Base-by-base conservation (phyloP, 2,797 vertebrate genomes). In the Tadarida brasiliensis region DNA sequence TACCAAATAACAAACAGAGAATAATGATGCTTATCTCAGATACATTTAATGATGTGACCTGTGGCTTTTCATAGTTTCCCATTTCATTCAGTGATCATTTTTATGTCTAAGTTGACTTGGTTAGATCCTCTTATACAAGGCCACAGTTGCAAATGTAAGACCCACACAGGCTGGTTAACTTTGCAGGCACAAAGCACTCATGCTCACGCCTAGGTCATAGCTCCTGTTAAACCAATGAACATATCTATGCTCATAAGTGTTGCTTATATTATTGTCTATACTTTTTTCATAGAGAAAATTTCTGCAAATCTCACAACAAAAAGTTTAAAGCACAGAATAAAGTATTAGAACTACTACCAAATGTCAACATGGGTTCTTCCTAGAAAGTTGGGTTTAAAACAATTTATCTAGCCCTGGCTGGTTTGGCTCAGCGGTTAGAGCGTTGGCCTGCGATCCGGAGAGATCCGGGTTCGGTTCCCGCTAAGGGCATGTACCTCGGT, bases 341-440 rank as follows among this genome's bases (percentile, higher is more conserved):
- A 3, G 49, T 44, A 87, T 26, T 90, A 84, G n/a, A 84, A 86
- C 84, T 77, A 91, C 63, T 51, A 71, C 26, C 47, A 92, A 96
- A 67, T 35, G 7, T 67, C 57, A 54, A 87, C 51, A 90, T 5
- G 30, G 16, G 68, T 57, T 95, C 59, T 85, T 90, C 78, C 85
- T 96, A 56, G 71, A 85, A 92, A 90, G 30, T 51, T 91, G 33
- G 26, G 44, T 85, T 80, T 81, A 87, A 94, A 94, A 91, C 10
- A 89, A 87, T 44, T 24, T 47, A 47, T 47, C 44, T 22, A 35
- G n/a, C n/a, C n/a, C n/a, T n/a, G n/a, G n/a, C n/a, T n/a, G n/a
- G n/a, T n/a, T n/a, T n/a, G n/a, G n/a, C n/a, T n/a, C n/a, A n/a
- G n/a, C n/a, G n/a, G n/a, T n/a, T n/a, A n/a, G n/a, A n/a, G n/a